These are phyloP conservation scores for Drosophila parabipectinata DNA, from an alignment of 1,140 invertebrate species.

Conservation along the genomic window DNA sequence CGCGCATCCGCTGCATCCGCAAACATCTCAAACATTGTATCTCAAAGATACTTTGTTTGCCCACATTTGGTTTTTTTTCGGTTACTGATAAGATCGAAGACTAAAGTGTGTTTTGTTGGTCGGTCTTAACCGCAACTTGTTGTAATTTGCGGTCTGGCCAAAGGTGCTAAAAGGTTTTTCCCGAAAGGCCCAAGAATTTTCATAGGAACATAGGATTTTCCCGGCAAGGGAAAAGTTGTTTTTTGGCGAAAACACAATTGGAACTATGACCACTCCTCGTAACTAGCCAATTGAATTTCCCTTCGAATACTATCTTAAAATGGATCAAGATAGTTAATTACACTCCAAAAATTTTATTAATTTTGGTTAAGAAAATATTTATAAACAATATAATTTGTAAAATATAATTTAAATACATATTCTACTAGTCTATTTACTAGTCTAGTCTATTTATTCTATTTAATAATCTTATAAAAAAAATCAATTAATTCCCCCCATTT, in stretches of 20 bases:
- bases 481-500: not conserved
- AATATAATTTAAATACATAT: too few relatives aligned
- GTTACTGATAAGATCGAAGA: slow-evolving; percentile 33
- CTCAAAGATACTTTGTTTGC: slow-evolving; percentile 22
- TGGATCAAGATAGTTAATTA: not conserved
- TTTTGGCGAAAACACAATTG: slow-evolving; percentile 11
- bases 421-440: too few relatives aligned
- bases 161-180: slow-evolving; percentile 80
- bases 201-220: slow-evolving; percentile 8
- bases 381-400: too few relatives aligned
- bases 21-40: slow-evolving; percentile 24
- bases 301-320: slow-evolving; percentile 9
- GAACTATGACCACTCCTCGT: slow-evolving; percentile 4
- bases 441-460: too few relatives aligned
- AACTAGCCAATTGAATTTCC: not conserved
- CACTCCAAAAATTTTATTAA: not conserved
- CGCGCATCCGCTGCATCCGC: slow-evolving; percentile 34
- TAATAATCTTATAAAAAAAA: too few relatives aligned
- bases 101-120: slow-evolving; percentile 1
- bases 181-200: slow-evolving; percentile 7
- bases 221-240: slow-evolving; percentile 2
- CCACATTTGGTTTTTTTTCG: slow-evolving; percentile 19
- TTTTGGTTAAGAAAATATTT: too few relatives aligned
- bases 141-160: slow-evolving; percentile 60
- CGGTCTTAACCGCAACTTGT: slow-evolving; percentile 59